Evolutionary conservation across 2,797 vertebrate genomes (phyloP).

Genomic region (Phoeniculus purpureus): DNA sequence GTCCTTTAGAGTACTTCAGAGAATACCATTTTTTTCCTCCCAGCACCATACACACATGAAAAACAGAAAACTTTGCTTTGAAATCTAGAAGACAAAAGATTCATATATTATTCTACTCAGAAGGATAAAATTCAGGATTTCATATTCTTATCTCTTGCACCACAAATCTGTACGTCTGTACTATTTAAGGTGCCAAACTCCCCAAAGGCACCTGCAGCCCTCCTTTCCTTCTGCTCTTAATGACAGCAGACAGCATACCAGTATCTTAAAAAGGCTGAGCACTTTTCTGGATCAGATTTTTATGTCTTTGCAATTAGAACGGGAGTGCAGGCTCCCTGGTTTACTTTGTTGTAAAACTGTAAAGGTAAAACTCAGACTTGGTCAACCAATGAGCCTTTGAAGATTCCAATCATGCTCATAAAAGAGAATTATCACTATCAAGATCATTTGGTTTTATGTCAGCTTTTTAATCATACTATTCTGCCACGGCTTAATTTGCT

Average conservation of each 20-base stretch:
- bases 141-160: background rate
- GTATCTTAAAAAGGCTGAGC: background rate
- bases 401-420: slow-evolving; percentile 15
- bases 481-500: slow-evolving; percentile 40
- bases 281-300: background rate
- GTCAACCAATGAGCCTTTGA: background rate
- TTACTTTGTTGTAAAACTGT: background rate
- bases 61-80: background rate
- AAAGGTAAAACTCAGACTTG: background rate
- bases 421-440: slow-evolving; percentile 21
- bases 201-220: background rate
- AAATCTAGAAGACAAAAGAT: background rate
- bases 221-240: background rate
- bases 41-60: background rate
- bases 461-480: slow-evolving; percentile 53
- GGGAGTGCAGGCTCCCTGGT: background rate
- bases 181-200: background rate
- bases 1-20: background rate
- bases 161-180: background rate
- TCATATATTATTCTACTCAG: background rate
- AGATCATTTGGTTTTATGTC: slow-evolving; percentile 52
- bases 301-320: background rate
- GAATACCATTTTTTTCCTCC: background rate
- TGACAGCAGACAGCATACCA: background rate
- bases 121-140: background rate